Evolutionary conservation across 2,888 invertebrate genomes (phyloP).

Genomic region (Elmis aenea): DNA sequence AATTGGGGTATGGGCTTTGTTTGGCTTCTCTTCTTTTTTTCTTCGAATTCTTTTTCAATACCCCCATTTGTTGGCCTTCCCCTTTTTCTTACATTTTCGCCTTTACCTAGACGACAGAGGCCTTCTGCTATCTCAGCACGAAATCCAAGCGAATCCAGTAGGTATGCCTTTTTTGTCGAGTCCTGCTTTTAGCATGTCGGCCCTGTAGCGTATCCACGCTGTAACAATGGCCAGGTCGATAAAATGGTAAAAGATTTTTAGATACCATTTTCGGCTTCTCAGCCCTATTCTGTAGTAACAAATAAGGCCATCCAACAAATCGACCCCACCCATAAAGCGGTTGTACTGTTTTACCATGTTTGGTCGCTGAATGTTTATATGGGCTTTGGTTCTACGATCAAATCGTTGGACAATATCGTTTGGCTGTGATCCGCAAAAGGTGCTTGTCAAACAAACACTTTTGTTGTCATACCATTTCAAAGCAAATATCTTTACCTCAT

Average conservation of each 20-base stretch:
- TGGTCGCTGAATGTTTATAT: slow-evolving; percentile 11
- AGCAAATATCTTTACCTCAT: slow-evolving; percentile 15
- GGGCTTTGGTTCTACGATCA: slow-evolving; percentile 14
- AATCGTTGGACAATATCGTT: slow-evolving; percentile 16
- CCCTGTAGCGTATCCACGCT: slow-evolving; percentile 5
- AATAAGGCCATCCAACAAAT: slow-evolving; percentile 11
- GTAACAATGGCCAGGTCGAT: slow-evolving; percentile 10
- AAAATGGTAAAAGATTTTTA: slow-evolving; percentile 9
- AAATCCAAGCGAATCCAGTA: too few species aligned
- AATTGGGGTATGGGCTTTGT: too few species aligned
- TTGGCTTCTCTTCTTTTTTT: too few species aligned
- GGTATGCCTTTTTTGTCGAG: slow-evolving; percentile 6
- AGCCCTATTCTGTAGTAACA: slow-evolving; percentile 9
- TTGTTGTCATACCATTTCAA: slow-evolving; percentile 20
- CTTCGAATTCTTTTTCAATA: too few species aligned
- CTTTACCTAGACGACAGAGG: too few species aligned
- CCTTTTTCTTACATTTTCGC: too few species aligned
- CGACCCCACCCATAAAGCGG: slow-evolving; percentile 12
- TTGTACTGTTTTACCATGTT: slow-evolving; percentile 13
- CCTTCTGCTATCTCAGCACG: too few species aligned
- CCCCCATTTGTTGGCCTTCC: too few species aligned
- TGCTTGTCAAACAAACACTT: slow-evolving; percentile 15
- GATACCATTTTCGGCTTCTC: slow-evolving; percentile 8
- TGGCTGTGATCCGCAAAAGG: slow-evolving; percentile 16
- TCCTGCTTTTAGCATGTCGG: slow-evolving; percentile 3